Base-by-base conservation (phyloP, 2,888 invertebrate genomes). In the Gari tellinella region DNA sequence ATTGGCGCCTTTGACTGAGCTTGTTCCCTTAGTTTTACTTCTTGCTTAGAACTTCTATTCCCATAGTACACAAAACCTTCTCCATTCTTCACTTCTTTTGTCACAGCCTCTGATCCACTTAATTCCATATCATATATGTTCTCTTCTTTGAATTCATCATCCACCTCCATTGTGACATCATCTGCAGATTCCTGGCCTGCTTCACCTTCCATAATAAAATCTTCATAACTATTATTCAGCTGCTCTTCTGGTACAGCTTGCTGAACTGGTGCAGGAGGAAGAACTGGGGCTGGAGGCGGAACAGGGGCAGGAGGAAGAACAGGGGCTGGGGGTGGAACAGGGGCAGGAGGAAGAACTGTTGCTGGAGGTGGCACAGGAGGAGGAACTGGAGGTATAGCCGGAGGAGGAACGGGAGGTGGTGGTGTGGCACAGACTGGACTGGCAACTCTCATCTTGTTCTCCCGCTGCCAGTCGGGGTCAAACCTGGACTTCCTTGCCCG, bases 51-150 rank as follows among this genome's bases (percentile, higher is more conserved):
- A 23, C 45, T 37, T 31, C 53, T 69, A 51, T 77, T 72, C 61
- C 55, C 69, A 62, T 60, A 72, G 23, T 52, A 67, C 15, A 72
- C 65, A 61, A 67, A 76, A 2, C 60, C 64, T 38, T 68, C 72
- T 37, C 56, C 64, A 14, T 10, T 37, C 4, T 1, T 19, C 19
- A 25, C 48, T 8, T 62, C 62, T 19, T 23, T 25, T 2, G 38
- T 21, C 14, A 10, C 14, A 37, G 25, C 21, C 15, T 2, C 43
- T 31, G 38, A 1, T 7, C 12, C 25, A 19, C 21, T 17, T 1
- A 46, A 2, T 37, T 31, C 15, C 2, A 25, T 51, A n/a, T 43
- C 23, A 41, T 45, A n/a, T 21, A 15, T 17, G 23, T 26, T 53
- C 37, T 46, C 7, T 37, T 55, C 64, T 55, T 4, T 17, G 5